These are phyloP conservation scores for Semotilus atromaculatus DNA, from an alignment of 2,797 vertebrate species.

Conservation along the genomic window DNA sequence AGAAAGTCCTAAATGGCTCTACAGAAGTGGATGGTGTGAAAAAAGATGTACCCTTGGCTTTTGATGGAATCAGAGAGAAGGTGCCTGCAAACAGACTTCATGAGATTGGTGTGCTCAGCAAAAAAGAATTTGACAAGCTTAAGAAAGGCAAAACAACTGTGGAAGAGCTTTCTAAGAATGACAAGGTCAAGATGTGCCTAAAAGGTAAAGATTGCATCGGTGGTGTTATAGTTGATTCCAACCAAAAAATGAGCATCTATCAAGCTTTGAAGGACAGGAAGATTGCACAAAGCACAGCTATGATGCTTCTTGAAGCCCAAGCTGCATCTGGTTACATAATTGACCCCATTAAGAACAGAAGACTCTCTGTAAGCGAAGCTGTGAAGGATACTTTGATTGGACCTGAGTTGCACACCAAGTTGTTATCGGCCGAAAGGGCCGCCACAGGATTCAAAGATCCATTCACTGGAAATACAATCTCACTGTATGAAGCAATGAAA, in stretches of 20 bases:
- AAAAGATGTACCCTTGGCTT: slow-evolving; percentile 73
- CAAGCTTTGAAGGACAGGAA: slow-evolving; percentile 87
- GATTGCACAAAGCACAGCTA: slow-evolving; percentile 75
- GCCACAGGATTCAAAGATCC: slow-evolving; percentile 85
- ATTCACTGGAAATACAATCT: slow-evolving; percentile 79
- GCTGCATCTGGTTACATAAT: slow-evolving; percentile 83
- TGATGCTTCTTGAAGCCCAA: slow-evolving; percentile 85
- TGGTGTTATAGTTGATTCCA: slow-evolving; percentile 84
- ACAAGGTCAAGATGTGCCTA: slow-evolving; percentile 83
- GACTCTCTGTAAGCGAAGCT: slow-evolving; percentile 83
- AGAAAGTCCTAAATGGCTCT: slow-evolving; percentile 78
- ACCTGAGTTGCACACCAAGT: slow-evolving; percentile 79
- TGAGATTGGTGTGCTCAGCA: slow-evolving; percentile 82
- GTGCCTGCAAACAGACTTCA: slow-evolving; percentile 86
- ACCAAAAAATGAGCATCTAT: slow-evolving; percentile 89
- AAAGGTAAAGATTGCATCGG: slow-evolving; percentile 84
- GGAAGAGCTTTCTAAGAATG: slow-evolving; percentile 81
- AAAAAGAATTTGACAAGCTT: slow-evolving; percentile 86
- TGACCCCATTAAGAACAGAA: slow-evolving; percentile 79
- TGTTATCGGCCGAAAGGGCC: slow-evolving; percentile 83
- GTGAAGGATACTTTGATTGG: slow-evolving; percentile 81
- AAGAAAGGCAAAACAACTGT: slow-evolving; percentile 81
- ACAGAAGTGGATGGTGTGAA: slow-evolving; percentile 72
- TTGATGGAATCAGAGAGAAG: slow-evolving; percentile 86
- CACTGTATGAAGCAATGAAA: slow-evolving; percentile 83